A percentile compares a stretch with the other conserved stretches of the same genome.
These are phyloP conservation scores for Drosophila macrothrix DNA, from an alignment of 2,888 invertebrate species.

Conservation along the genomic window DNA sequence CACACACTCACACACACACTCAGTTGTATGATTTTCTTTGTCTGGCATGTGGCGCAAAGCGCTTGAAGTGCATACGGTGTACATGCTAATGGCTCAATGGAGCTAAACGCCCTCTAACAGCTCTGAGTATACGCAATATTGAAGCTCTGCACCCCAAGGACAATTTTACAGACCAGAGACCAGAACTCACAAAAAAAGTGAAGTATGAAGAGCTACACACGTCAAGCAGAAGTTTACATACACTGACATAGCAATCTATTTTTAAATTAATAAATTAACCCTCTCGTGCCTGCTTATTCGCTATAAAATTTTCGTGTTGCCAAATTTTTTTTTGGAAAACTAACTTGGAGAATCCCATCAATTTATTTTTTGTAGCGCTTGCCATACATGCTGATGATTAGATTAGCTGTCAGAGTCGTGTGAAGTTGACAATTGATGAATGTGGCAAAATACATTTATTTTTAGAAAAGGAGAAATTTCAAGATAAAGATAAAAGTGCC, in stretches of 20 bases:
- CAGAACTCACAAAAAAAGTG: conserved; percentile 19
- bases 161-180: conserved; percentile 16
- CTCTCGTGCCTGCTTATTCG: background rate
- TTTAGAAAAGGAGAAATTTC: background rate
- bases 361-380: background rate
- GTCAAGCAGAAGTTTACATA: background rate
- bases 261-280: background rate
- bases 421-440: background rate
- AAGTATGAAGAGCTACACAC: background rate
- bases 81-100: conserved; percentile 67
- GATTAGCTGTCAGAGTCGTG: background rate
- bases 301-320: background rate
- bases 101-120: conserved; percentile 53
- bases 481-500: background rate
- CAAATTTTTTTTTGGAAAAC: background rate
- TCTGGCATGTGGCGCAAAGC: conserved; percentile 60
- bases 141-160: conserved; percentile 18
- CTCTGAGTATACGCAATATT: conserved; percentile 58
- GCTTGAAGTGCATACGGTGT: conserved; percentile 60
- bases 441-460: background rate
- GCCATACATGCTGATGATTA: background rate
- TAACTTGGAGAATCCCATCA: background rate
- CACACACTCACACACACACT: background rate
- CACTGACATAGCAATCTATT: background rate
- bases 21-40: conserved; percentile 16